Evolutionary conservation across 2,113 vertebrate species (phyloP).

Genomic region (Alethe diademata): DNA sequence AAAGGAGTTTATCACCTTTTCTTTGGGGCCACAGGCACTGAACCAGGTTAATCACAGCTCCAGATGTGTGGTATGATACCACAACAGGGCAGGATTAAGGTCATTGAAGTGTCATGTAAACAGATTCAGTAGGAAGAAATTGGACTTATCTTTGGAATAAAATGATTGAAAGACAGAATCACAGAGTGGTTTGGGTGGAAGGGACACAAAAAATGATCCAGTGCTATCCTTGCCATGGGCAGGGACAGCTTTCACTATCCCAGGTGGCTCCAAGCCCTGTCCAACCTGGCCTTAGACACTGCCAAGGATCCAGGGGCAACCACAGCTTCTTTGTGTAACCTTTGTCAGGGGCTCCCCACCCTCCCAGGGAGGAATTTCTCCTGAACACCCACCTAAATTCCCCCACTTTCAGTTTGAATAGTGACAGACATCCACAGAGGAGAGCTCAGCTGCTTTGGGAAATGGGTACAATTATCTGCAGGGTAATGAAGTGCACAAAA

Average conservation of each 20-base stretch:
- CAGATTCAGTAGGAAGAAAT: background rate
- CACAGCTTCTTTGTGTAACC: background rate
- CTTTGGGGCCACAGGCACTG: background rate
- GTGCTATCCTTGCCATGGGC: background rate
- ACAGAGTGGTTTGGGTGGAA: background rate
- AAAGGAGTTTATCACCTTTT: background rate
- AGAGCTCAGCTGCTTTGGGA: background rate
- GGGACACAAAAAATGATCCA: background rate
- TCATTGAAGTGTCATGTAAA: background rate
- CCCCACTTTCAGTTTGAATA: background rate
- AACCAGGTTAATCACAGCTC: background rate
- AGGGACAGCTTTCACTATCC: background rate
- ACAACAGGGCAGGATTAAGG: background rate
- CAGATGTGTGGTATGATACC: background rate
- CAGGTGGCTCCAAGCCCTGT: background rate
- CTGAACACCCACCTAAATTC: background rate
- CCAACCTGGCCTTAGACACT: background rate
- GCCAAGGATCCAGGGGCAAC: background rate
- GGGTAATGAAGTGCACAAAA: background rate
- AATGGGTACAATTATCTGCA: too few relatives aligned
- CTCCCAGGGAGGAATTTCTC: rapidly evolving
- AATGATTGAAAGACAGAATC: background rate
- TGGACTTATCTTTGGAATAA: background rate
- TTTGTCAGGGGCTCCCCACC: background rate
- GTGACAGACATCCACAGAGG: background rate